Evolutionary conservation across 2,113 vertebrate genomes (phyloP).

Genomic region (Gavia stellata): DNA sequence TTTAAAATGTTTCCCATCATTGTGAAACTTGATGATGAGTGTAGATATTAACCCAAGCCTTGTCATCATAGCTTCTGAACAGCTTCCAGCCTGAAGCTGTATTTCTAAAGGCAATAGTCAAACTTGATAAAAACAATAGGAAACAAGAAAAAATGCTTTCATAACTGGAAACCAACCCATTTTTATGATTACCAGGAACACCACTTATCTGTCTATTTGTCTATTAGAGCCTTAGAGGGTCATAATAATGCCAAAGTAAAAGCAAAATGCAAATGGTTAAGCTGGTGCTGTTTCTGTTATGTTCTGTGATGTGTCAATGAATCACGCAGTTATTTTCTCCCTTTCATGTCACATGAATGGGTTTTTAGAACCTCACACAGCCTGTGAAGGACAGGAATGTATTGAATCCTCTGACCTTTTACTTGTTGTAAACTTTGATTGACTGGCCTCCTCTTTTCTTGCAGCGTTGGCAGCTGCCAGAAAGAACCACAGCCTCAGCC

Average conservation of each 20-base stretch:
- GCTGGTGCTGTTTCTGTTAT: background rate
- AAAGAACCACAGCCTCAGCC: background rate
- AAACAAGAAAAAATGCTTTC: background rate
- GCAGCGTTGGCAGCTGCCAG: background rate
- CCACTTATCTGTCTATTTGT: rapidly evolving
- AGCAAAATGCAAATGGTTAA: background rate
- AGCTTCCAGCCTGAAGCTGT: background rate
- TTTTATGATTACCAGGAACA: background rate
- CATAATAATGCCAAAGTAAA: background rate
- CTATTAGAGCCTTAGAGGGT: background rate
- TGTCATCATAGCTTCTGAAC: background rate
- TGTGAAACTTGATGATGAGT: background rate
- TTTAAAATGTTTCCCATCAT: background rate
- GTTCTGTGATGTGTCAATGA: background rate
- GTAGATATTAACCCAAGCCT: background rate
- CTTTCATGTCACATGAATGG: background rate
- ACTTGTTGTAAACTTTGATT: slow-evolving; percentile 16
- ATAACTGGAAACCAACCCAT: background rate
- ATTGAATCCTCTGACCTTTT: slow-evolving; percentile 28
- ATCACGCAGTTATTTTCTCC: background rate
- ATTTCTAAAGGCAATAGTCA: background rate
- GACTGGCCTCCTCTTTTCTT: background rate
- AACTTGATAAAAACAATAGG: background rate
- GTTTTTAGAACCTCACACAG: background rate
- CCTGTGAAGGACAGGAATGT: background rate